phyloP scores from a whole-genome alignment of 2,113 vertebrate genomes.

The Nipponia nippon region DNA sequence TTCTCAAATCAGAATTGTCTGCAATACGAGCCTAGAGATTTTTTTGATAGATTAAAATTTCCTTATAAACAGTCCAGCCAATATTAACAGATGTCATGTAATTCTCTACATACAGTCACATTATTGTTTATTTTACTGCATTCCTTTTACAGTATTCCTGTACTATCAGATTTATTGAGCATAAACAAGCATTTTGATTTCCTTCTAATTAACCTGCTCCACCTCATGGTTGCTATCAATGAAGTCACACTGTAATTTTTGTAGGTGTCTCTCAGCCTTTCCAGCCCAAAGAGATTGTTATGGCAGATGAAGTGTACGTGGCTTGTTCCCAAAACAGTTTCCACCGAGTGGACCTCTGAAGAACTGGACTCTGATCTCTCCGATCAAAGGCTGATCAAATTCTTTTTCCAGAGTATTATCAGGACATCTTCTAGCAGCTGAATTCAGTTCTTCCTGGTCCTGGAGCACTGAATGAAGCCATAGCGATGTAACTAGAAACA shows the following conservation, averaged over 20 bases:
- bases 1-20: conserved; percentile 22
- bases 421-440: background rate
- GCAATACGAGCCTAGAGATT: conserved; percentile 23
- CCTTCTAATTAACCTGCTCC: conserved; percentile 30
- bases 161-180: conserved; percentile 6
- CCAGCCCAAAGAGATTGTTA: background rate
- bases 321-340: background rate
- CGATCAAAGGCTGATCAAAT: background rate
- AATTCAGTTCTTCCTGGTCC: background rate
- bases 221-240: background rate
- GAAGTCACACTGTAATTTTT: background rate
- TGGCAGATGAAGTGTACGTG: background rate
- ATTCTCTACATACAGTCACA: conserved; percentile 1
- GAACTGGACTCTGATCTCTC: background rate
- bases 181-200: conserved; percentile 27
- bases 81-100: background rate
- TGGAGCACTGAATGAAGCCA: background rate
- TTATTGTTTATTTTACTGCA: background rate
- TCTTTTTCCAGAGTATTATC: background rate
- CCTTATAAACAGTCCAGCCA: conserved; percentile 10
- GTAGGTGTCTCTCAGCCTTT: background rate
- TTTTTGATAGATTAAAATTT: conserved; percentile 60
- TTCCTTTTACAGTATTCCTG: conserved; percentile 10
- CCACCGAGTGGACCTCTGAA: background rate
- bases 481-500: background rate